Evolutionary conservation across 2,797 vertebrate species (phyloP), one percentile per base, ranked within the genome.

Genomic region (Erithacus rubecula): DNA sequence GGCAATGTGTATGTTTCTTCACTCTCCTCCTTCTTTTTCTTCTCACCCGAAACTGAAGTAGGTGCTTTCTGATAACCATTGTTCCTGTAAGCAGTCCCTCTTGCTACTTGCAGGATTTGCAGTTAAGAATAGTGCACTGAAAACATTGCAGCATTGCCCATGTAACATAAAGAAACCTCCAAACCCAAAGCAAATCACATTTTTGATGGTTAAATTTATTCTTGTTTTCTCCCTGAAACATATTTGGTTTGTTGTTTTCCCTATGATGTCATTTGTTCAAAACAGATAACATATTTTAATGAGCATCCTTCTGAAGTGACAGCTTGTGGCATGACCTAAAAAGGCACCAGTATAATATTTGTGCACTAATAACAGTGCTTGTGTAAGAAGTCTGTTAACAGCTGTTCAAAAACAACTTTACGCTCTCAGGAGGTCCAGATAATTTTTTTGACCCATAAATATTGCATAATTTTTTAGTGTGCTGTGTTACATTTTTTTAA

Each of bases 11-110:
- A 12, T 60, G 8, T 63, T 49, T 72, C 10, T 32, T 34, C 8
- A 8, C 6, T 9, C 5, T 6, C 5, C 4, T 4, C 2, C 3
- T 16, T 36, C 51, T 26, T 60, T 39, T 17, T 1, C 4, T 43
- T 37, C 7, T 62, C 5, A 22, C 13, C 20, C 0, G 0, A 36
- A 83, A 63, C 18, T 58, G 60, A 86, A 52, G 5, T 16, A 30
- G 11, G 4, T 76, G 27, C 51, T 74, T 76, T 72, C 30, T 75
- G 32, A 32, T 44, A 82, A 44, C 18, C 2, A 0, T 30, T 82
- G 30, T 87, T 62, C 23, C 29, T 8, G 1, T 22, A 36, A 36
- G 29, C 41, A 59, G 17, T 55, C 21, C 23, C n/a, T 27, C 30
- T 37, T 91, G 34, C 32, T 44, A 4, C 11, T 36, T 17, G 32